Base-by-base conservation (phyloP, 2,888 invertebrate species). In the Amiota mariae region DNA sequence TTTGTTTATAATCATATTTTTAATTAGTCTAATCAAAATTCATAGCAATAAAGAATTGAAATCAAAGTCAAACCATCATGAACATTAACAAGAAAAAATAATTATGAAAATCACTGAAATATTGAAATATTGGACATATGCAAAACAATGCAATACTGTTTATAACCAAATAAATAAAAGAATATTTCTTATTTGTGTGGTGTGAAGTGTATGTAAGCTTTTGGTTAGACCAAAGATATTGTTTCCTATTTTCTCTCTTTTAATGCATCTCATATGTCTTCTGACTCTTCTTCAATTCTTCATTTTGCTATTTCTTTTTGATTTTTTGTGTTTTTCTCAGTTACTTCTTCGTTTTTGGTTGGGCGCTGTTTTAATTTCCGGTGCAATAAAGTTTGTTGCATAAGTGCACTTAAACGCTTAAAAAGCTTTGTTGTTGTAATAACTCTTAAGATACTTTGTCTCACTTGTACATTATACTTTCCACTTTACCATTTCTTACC, bases 311-410 rank as follows among this genome's bases (percentile, higher is more conserved):
- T 12, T 67, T 67, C 57, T 68, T n/a, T 24, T 11, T 47, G 36
- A 11, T 11, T n/a, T 2, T 24, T 15, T n/a, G 11, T 63, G 24
- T 70, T 72, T 46, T 64, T 46, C 36, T 18, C 6, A 4, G 36
- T 36, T 36, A 36, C 36, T 36, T 36, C 36, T 36, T 6, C 36
- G 36, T 61, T 61, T 59, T 71, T 46, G 71, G 61, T 61, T 51
- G 24, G 36, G 75, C 77, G 76, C 73, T 77, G 76, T 81, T 80
- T 81, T 80, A 81, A 81, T 82, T 80, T 82, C 82, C 80, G 79
- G 78, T 80, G 79, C 78, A 80, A 80, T 81, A 81, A 80, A 82
- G 78, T 82, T 79, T 76, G 70, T 76, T 76, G 75, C 77, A 76
- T 75, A 78, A 78, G 78, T 77, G 78, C 77, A 78, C 76, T 77